Evolutionary conservation across 2,113 vertebrate genomes (phyloP), one percentile per base, ranked within the genome.

Genomic region (Chloropsis hardwickii): DNA sequence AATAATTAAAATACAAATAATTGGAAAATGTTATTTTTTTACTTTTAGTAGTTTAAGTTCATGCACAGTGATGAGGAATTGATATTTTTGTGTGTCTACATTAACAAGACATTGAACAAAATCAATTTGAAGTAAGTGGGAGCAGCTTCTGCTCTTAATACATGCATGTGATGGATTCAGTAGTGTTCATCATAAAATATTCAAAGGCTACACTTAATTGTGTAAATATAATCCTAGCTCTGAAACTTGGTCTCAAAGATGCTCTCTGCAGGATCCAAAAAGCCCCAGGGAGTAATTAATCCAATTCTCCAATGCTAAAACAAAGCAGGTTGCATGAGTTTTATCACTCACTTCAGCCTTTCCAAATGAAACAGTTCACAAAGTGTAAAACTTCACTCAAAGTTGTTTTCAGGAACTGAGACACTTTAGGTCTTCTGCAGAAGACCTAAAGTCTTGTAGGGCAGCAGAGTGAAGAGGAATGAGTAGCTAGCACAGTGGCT

Each of bases 1-100:
- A 94, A 94, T 87, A 90, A 90, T 90, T 90, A 90, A 95, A 96
- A 94, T 96, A 95, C 58, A 95, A 98, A 96, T 92, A 98, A 96
- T 79, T 29, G 95, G 76, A 95, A 95, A 96, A 94, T 88, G 28
- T 92, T 95, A 14, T 65, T 97, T 96, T 97, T 95, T 95, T 92
- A 97, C 69, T 97, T 97, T 93, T 90, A 93, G 39, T 92, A 92
- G 79, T 96, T 95, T 97, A 79, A 95, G 39, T 97, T 97, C 61
- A 76, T 92, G 76, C 89, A 86, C 78, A 91, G 67, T 95, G 94
- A 92, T 92, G 91, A 95, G 79, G 78, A 95, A 97, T 81, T 93
- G 86, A 88, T 96, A 92, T 97, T 91, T 98, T 97, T 77, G 65
- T 86, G 45, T 96, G 67, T 95, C 81, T 98, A 57, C 48, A 65